phyloP scores from a whole-genome alignment of 2,888 invertebrate genomes.

The Calliphora vomitoria region DNA sequence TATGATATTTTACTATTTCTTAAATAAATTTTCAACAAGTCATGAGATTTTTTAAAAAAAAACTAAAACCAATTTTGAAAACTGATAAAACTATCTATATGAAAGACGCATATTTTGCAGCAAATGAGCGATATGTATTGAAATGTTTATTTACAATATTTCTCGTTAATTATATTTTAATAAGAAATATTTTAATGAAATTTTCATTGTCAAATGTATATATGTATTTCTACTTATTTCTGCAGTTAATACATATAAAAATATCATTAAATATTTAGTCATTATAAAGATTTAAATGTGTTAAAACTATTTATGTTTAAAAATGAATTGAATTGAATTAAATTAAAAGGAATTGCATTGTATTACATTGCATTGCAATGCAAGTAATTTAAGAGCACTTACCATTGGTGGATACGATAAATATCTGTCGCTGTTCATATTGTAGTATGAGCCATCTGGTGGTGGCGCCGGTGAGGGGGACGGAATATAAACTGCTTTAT shows the following conservation, averaged over 20 bases:
- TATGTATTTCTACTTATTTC: neutral
- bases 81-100: too few species aligned
- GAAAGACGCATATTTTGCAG: too few species aligned
- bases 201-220: too few species aligned
- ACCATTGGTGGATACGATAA: slow-evolving; percentile 91
- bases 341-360: slow-evolving; percentile 29
- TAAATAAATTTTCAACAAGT: too few species aligned
- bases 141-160: too few species aligned
- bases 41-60: too few species aligned
- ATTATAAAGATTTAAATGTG: too few species aligned
- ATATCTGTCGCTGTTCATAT: slow-evolving; percentile 91
- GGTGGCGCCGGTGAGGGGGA: slow-evolving; percentile 90
- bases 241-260: neutral
- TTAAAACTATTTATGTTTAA: neutral
- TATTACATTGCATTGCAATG: neutral
- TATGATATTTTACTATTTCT: too few species aligned
- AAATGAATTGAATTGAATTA: slow-evolving; percentile 35
- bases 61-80: too few species aligned
- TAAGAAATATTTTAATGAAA: too few species aligned
- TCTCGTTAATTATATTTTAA: too few species aligned
- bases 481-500: slow-evolving; percentile 84
- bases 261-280: slow-evolving; percentile 18
- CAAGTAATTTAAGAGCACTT: slow-evolving; percentile 74
- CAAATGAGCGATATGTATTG: too few species aligned
- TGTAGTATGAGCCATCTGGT: slow-evolving; percentile 91